phyloP scores from a whole-genome alignment of 1,140 invertebrate species.

The Cydia splendana region DNA sequence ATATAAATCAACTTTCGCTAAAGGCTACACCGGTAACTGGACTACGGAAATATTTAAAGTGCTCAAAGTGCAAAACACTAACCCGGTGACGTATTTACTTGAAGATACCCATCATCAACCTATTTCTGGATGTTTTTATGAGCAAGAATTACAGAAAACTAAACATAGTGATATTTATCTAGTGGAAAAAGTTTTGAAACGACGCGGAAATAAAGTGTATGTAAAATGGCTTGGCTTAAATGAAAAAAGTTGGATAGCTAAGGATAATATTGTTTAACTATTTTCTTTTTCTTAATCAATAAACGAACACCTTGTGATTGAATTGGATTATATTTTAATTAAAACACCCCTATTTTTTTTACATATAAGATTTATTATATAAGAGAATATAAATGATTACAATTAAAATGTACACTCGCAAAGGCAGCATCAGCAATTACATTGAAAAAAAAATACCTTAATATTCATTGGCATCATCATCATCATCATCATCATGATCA shows the following conservation, averaged over 20 bases:
- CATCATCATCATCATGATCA: no score
- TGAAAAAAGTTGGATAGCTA: slow-evolving; percentile 9
- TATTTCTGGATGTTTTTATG: neutral
- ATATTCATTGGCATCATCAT: no score
- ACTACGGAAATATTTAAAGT: neutral
- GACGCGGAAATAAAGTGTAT: neutral
- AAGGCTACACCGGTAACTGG: neutral
- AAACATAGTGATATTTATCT: neutral
- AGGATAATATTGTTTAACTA: no score
- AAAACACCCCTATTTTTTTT: no score
- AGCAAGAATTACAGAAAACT: neutral
- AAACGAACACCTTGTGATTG: no score
- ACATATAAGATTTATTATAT: no score
- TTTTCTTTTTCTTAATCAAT: no score
- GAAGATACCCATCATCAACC: neutral
- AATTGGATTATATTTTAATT: no score
- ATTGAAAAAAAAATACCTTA: no score
- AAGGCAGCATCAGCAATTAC: no score
- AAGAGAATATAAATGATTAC: no score
- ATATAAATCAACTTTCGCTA: neutral
- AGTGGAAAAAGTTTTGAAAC: neutral
- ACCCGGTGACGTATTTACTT: neutral
- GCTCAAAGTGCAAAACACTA: neutral
- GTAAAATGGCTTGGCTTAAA: slow-evolving; percentile 2
- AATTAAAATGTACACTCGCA: no score